These are phyloP conservation scores for Cotesia chilonis DNA, from an alignment of 1,140 invertebrate species.

Conservation along the genomic window DNA sequence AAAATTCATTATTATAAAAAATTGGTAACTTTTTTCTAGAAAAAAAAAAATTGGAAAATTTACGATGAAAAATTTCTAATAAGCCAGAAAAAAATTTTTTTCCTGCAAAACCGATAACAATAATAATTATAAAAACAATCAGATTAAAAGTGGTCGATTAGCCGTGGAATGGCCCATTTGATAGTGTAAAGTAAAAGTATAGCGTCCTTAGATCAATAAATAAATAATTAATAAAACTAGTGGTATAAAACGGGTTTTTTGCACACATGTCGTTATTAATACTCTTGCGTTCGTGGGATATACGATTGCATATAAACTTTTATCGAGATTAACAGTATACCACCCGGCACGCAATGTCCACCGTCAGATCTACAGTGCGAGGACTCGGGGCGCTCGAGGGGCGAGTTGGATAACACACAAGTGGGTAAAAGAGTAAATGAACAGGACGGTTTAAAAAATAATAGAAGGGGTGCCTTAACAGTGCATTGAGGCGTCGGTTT, in stretches of 20 bases:
- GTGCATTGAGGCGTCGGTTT: conserved; percentile 26
- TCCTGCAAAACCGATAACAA: too few relatives aligned
- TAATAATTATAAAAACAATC: too few relatives aligned
- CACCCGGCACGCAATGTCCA: conserved; percentile 35
- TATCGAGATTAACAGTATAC: conserved; percentile 37
- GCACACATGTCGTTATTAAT: conserved; percentile 36
- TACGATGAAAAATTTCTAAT: too few relatives aligned
- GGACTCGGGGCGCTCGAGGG: conserved; percentile 36
- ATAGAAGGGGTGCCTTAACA: neutral
- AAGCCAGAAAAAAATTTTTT: too few relatives aligned
- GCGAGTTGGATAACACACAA: too few relatives aligned
- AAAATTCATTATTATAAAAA: too few relatives aligned
- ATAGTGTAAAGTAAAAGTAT: too few relatives aligned
- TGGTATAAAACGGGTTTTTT: conserved; percentile 8
- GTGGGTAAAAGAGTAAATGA: neutral
- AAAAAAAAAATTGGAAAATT: too few relatives aligned
- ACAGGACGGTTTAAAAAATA: conserved; percentile 15
- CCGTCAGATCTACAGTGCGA: conserved; percentile 15
- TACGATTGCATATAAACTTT: conserved; percentile 39
- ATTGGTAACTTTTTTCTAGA: too few relatives aligned
- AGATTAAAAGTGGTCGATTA: too few relatives aligned
- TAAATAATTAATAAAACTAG: conserved; percentile 10
- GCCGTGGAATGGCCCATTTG: too few relatives aligned
- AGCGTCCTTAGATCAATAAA: too few relatives aligned
- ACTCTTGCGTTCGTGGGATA: conserved; percentile 29